phyloP scores from a whole-genome alignment of 2,113 vertebrate genomes.

The Suncus etruscus region DNA sequence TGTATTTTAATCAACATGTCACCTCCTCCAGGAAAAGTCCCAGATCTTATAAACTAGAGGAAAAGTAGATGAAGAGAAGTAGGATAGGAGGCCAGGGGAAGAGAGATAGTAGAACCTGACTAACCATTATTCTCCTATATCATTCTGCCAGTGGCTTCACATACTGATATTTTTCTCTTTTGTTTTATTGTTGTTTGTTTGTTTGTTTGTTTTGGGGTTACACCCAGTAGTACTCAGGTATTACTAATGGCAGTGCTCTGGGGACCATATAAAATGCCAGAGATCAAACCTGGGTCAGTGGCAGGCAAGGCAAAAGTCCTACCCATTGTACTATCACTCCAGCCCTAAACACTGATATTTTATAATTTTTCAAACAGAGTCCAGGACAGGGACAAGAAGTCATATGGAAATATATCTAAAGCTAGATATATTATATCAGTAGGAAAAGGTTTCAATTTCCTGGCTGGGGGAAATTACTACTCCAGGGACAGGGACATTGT shows the following conservation, averaged over 20 bases:
- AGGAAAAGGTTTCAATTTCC: background rate
- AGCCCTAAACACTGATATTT: background rate
- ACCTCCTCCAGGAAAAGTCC: background rate
- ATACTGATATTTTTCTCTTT: background rate
- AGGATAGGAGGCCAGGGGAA: background rate
- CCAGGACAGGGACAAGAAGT: background rate
- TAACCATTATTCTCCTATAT: background rate
- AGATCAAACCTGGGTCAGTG: too few relatives aligned
- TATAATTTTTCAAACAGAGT: constrained; percentile 12
- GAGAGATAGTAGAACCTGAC: background rate
- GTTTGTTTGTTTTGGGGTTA: too few relatives aligned
- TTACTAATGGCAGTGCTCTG: too few relatives aligned
- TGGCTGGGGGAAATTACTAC: constrained; percentile 32
- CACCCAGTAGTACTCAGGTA: too few relatives aligned
- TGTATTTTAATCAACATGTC: background rate
- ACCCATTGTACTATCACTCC: too few relatives aligned
- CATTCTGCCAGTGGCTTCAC: background rate
- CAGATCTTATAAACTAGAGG: background rate
- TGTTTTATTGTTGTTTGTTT: too few relatives aligned
- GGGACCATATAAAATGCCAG: too few relatives aligned
- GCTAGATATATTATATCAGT: background rate
- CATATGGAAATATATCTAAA: background rate
- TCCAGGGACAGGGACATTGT: too few relatives aligned
- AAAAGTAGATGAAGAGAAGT: background rate
- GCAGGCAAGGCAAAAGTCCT: too few relatives aligned